Base-by-base conservation (phyloP, 2,113 vertebrate species). In the Salvelinus sp. region DNA sequence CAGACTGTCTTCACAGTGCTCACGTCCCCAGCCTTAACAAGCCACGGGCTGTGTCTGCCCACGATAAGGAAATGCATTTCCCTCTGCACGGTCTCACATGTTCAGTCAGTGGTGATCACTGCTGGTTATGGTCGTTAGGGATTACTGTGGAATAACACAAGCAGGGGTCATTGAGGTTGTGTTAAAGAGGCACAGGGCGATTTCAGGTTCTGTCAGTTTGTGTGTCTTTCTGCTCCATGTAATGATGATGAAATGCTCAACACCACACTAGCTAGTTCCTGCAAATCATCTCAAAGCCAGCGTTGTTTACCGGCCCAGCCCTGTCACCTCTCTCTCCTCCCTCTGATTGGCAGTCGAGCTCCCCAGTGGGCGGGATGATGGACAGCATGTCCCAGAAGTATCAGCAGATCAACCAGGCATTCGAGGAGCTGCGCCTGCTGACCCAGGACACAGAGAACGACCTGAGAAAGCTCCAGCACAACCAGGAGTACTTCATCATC, bases 401-500 rank as follows among this genome's bases (percentile, higher is more conserved):
- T 88, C 95, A 98, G 72, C 97, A 98, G 92, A 98, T 98, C 87
- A 98, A 98, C 90, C 97, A 98, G 84, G 95, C 93, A 0, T 98
- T 99, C 0, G 97, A 99, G 90, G 97, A 98, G 91, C 94, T 98
- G 48, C 93, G 97, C 10, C 86, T 96, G 85, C 91, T 98, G 81
- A 97, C 96, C 0, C 96, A 98, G 86, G 97, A 98, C 90, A 98
- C 96, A 0, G 96, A 98, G 90, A 99, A 94, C 0, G 96, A 98
- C 75, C 92, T 98, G 78, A 95, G 97, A 87, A 98, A 97, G 90
- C 94, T 99, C 81, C 97, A 98, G 84, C 96, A 98, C 91, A 97
- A 96, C 1, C 97, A 99, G 79, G 97, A 99, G 80, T 99, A 98
- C 77, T 99, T 99, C 90, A 98, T 99, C 90, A 99, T 99, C 91